phyloP scores from a whole-genome alignment of 2,888 invertebrate genomes.

The Parnassius orleans region DNA sequence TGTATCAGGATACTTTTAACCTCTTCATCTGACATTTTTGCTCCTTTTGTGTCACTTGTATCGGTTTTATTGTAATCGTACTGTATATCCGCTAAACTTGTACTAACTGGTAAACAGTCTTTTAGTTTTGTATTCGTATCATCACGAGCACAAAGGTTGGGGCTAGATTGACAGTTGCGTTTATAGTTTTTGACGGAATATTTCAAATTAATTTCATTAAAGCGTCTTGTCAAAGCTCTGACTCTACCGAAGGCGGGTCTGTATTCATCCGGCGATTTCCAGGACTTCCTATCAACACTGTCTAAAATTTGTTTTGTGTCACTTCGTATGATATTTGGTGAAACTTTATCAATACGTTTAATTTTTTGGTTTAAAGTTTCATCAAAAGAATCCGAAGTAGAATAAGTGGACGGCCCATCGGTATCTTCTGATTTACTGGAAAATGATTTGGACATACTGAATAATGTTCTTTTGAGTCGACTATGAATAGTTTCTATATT shows the following conservation, averaged over 20 bases:
- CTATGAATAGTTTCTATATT: slow-evolving; percentile 57
- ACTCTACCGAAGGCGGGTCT: slow-evolving; percentile 86
- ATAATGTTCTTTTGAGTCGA: slow-evolving; percentile 58
- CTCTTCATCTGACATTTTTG: slow-evolving; percentile 67
- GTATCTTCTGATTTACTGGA: slow-evolving; percentile 66
- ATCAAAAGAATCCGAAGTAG: slow-evolving; percentile 62
- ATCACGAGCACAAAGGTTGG: slow-evolving; percentile 62
- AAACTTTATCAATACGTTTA: slow-evolving; percentile 35
- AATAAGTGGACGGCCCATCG: slow-evolving; percentile 58
- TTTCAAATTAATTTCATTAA: slow-evolving; percentile 76
- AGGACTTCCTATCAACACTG: slow-evolving; percentile 77
- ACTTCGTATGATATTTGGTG: slow-evolving; percentile 44
- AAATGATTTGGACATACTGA: slow-evolving; percentile 57
- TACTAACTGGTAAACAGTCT: slow-evolving; percentile 57
- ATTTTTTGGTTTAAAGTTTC: slow-evolving; percentile 41
- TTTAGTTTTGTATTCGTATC: slow-evolving; percentile 44
- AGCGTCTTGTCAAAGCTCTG: slow-evolving; percentile 85
- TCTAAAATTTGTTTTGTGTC: slow-evolving; percentile 63
- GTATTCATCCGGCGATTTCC: slow-evolving; percentile 86
- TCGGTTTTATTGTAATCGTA: slow-evolving; percentile 63
- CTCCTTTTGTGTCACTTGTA: slow-evolving; percentile 52
- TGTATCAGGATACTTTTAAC: slow-evolving; percentile 73
- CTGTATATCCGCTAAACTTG: slow-evolving; percentile 68
- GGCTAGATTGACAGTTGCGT: slow-evolving; percentile 71
- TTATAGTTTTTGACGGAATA: slow-evolving; percentile 69